Conservation (phyloP, 1,140 invertebrate species). For the Magallana gigas region DNA sequence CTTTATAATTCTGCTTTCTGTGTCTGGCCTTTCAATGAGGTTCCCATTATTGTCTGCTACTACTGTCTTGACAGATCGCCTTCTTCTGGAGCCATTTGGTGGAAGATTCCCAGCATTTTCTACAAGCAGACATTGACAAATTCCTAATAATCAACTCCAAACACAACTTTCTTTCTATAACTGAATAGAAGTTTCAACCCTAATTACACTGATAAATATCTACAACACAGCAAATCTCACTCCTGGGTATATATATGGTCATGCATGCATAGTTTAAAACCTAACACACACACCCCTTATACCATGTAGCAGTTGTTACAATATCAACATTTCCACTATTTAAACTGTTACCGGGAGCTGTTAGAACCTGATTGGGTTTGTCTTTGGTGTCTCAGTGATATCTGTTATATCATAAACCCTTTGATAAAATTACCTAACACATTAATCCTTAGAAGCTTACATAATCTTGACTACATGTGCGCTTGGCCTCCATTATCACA, state of each 20-base stretch:
- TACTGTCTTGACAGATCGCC: slow-evolving; percentile 7
- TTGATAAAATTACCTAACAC: slow-evolving; percentile 29
- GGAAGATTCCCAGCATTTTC: background rate
- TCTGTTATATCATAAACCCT: slow-evolving; percentile 35
- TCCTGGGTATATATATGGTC: background rate
- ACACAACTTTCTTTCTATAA: background rate
- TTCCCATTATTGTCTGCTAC: slow-evolving; percentile 45
- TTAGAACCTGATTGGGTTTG: background rate
- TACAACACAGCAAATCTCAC: background rate
- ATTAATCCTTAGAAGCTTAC: slow-evolving; percentile 9
- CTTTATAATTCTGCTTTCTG: background rate
- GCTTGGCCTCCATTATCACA: background rate
- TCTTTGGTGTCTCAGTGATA: background rate
- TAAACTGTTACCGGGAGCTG: slow-evolving; percentile 22
- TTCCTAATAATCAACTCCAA: background rate
- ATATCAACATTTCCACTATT: slow-evolving; percentile 17
- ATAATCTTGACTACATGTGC: slow-evolving; percentile 24
- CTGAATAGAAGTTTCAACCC: too few relatives aligned
- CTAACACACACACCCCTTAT: background rate
- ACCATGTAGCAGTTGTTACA: background rate
- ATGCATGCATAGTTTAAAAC: slow-evolving; percentile 23
- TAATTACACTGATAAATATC: background rate
- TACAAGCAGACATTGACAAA: background rate
- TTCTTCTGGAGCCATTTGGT: background rate
- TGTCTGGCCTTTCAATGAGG: slow-evolving; percentile 5